Evolutionary conservation across 2,113 vertebrate genomes (phyloP), one percentile per base, ranked within the genome.

Genomic region (Brachyhypopomus occidentalis): DNA sequence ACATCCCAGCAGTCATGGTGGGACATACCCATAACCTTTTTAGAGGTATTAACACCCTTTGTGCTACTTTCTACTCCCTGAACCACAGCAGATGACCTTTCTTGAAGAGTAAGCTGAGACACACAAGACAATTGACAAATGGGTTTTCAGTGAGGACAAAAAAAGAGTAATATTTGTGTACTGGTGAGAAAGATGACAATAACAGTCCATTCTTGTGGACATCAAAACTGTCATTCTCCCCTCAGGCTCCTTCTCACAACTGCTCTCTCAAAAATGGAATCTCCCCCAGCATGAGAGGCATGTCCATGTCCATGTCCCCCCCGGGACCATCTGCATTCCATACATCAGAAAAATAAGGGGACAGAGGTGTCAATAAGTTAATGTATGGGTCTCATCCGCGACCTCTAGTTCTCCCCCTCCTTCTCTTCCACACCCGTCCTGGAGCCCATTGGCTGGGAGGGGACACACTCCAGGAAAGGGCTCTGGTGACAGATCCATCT

Each of bases 401-500:
- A 34, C 64, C 77, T 82, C 72, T 85, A 1, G 70, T 76, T 84
- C 73, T 38, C 9, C 76, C 22, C 74, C 36, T 63, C 75, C 63
- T 58, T 73, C 62, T 30, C 59, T 60, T 20, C 38, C 69, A 1
- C 66, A 77, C 67, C 75, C 80, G 73, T 83, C 76, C 38, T 11
- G 56, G 34, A 75, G 84, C 75, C 84, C 67, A 41, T 78, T 79
- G 76, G 79, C 75, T 78, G 63, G 63, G 63, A 72, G 70, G 74
- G 58, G 36, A 30, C 30, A 30, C 30, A 30, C 30, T 2, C 30
- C 17, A 75, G 58, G 77, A 71, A 7, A 58, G 71, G 64, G 58
- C 48, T 79, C 77, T 62, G 16, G 86, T 90, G 91, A 93, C 92
- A 91, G 84, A 88, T 83, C 87, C 78, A 92, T 93, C 91, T 91